Conservation (phyloP, 2,888 invertebrate genomes). For the Piscicola geometra region DNA sequence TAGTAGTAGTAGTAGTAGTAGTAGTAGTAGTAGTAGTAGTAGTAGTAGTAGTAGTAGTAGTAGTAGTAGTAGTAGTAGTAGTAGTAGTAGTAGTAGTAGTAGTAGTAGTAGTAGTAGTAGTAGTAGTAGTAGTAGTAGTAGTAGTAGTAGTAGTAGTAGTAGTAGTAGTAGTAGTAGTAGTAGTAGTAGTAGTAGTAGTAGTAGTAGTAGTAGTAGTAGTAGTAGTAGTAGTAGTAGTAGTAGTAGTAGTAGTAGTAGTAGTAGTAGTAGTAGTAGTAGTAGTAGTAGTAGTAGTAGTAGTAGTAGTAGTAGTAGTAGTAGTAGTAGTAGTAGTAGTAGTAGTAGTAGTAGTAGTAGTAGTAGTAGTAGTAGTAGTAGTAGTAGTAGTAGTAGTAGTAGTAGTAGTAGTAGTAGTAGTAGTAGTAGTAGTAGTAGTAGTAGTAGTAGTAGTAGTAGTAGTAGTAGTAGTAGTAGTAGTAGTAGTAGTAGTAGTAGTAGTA, state of each 20-base stretch:
- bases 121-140: slow-evolving; percentile 32
- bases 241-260: slow-evolving; percentile 39
- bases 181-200: slow-evolving; percentile 29
- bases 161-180: slow-evolving; percentile 29
- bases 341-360: slow-evolving; percentile 41
- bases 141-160: slow-evolving; percentile 34
- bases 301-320: slow-evolving; percentile 39
- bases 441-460: slow-evolving; percentile 40
- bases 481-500: slow-evolving; percentile 29
- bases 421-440: slow-evolving; percentile 41
- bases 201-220: slow-evolving; percentile 30
- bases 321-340: slow-evolving; percentile 35
- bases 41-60: slow-evolving; percentile 30
- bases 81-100: slow-evolving; percentile 27
- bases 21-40: slow-evolving; percentile 25
- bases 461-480: slow-evolving; percentile 39
- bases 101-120: slow-evolving; percentile 32
- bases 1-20: slow-evolving; percentile 34
- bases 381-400: slow-evolving; percentile 42
- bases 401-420: slow-evolving; percentile 41
- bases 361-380: slow-evolving; percentile 42
- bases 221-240: slow-evolving; percentile 39
- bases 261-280: slow-evolving; percentile 38
- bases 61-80: slow-evolving; percentile 18
- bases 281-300: slow-evolving; percentile 40